Evolutionary conservation across 1,140 invertebrate species (phyloP).

Genomic region (Heliconius nattereri): DNA sequence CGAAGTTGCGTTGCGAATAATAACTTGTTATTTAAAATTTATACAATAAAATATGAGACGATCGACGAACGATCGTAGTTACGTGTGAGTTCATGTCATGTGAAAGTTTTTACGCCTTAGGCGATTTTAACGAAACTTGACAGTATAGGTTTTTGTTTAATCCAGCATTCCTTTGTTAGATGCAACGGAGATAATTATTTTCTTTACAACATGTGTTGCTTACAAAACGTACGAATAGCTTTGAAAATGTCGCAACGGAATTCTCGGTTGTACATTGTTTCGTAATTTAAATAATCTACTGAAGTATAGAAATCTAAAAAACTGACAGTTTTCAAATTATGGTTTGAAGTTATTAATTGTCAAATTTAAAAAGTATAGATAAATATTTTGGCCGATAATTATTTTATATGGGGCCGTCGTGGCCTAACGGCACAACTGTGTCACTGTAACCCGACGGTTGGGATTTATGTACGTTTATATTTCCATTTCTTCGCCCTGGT

Average conservation of each 20-base stretch:
- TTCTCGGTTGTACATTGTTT: background rate
- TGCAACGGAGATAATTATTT: background rate
- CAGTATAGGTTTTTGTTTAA: slow-evolving; percentile 8
- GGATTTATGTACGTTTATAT: no score
- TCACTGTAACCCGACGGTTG: no score
- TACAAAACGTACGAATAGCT: background rate
- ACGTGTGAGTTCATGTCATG: slow-evolving; percentile 15
- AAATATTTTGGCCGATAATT: no score
- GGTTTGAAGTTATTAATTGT: no score
- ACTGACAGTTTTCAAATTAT: no score
- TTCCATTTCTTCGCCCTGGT: no score
- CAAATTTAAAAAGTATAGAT: no score
- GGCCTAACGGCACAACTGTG: no score
- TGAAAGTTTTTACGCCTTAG: slow-evolving; percentile 12
- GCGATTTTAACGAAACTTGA: background rate
- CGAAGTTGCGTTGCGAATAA: background rate
- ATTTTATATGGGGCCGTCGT: no score
- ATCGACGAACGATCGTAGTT: background rate
- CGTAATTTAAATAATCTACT: no score
- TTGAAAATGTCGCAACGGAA: background rate
- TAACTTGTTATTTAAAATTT: no score
- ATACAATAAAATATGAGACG: background rate
- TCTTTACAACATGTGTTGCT: background rate
- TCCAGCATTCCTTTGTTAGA: background rate
- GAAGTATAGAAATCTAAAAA: no score